Evolutionary conservation across 2,113 vertebrate species (phyloP).

Genomic region (Patagioenas fasciata): DNA sequence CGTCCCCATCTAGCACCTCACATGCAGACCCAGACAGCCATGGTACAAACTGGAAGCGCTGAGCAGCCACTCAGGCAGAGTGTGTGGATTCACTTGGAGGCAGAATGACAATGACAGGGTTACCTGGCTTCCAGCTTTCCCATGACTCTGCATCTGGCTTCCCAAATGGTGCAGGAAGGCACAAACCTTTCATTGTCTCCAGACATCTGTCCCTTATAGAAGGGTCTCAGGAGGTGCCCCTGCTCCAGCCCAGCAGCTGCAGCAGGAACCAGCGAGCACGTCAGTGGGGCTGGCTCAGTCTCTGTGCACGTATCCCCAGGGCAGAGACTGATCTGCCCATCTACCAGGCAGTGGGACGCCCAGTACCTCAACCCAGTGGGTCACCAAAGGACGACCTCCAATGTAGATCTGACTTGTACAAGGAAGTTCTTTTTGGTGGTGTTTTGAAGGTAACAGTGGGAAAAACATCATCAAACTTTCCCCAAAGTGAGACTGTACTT

Average conservation of each 20-base stretch:
- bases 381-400: not conserved
- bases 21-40: no score
- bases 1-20: not conserved
- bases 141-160: not conserved
- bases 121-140: not conserved
- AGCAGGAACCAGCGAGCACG: accelerated
- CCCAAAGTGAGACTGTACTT: not conserved
- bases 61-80: not conserved
- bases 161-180: not conserved
- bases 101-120: not conserved
- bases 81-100: accelerated
- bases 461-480: not conserved
- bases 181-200: accelerated
- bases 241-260: not conserved
- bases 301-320: accelerated
- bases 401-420: accelerated
- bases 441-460: not conserved
- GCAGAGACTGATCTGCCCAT: not conserved
- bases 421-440: not conserved
- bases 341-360: not conserved
- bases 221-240: not conserved
- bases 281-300: not conserved
- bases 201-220: not conserved
- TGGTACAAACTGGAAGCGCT: not conserved
- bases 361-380: not conserved